Percentiles rank a stretch among this genome's conserved stretches.
Conservation (phyloP, 2,113 vertebrate species). For the Nycticorax nycticorax region DNA sequence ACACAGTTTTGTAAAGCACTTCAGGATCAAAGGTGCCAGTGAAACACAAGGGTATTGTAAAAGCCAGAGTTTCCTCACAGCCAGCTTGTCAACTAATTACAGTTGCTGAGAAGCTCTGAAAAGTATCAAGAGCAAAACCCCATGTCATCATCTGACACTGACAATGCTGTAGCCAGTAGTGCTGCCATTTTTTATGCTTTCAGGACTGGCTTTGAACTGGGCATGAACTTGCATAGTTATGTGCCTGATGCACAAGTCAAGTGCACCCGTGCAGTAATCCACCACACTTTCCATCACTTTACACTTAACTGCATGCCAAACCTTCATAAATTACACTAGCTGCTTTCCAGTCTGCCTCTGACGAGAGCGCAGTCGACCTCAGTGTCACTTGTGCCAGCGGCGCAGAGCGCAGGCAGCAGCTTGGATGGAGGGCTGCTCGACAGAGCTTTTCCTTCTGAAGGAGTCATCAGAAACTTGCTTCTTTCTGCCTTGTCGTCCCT, state of each 20-base stretch:
- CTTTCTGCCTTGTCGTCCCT: not conserved
- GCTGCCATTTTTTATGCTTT: constrained; percentile 50
- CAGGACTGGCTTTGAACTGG: constrained; percentile 48
- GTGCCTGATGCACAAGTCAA: constrained; percentile 55
- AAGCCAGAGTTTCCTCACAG: not conserved
- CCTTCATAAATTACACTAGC: constrained; percentile 67
- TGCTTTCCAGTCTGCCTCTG: constrained; percentile 39
- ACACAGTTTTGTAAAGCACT: not conserved
- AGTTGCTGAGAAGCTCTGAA: not conserved
- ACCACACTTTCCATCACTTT: constrained; percentile 68
- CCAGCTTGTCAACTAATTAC: constrained; percentile 30
- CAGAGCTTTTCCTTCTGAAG: not conserved
- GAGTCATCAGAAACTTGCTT: not conserved
- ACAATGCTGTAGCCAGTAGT: not conserved
- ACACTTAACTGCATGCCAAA: constrained; percentile 53
- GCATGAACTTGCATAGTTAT: constrained; percentile 45
- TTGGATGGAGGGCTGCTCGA: not conserved
- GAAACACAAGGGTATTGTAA: not conserved
- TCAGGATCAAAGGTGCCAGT: constrained; percentile 22
- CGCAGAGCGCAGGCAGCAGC: not conserved
- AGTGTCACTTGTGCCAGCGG: accelerated
- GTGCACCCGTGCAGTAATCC: constrained; percentile 62
- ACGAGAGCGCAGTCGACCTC: not conserved
- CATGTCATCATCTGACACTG: constrained; percentile 22
- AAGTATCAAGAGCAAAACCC: constrained; percentile 35